Evolutionary conservation across 2,888 invertebrate genomes (phyloP).

Genomic region (Scrobipalpa atriplicella): DNA sequence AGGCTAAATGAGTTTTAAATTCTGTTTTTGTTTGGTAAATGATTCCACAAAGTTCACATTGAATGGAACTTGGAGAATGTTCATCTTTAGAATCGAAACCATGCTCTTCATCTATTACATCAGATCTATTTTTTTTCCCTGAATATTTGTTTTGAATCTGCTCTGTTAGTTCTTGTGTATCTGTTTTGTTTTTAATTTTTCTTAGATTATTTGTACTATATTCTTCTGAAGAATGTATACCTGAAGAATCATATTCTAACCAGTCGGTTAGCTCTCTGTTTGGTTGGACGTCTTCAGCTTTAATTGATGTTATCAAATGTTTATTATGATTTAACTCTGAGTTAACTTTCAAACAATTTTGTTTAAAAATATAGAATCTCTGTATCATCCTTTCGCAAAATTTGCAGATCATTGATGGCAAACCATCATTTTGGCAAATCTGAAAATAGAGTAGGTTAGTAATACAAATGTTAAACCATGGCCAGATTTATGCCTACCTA

Average conservation of each 20-base stretch:
- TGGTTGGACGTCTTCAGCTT: not conserved
- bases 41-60: slow-evolving; percentile 48
- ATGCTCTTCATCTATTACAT: not conserved
- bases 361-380: slow-evolving; percentile 50
- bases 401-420: slow-evolving; percentile 44
- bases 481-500: no score
- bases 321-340: slow-evolving; percentile 27
- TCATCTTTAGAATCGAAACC: not conserved
- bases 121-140: not conserved
- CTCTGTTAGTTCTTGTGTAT: not conserved
- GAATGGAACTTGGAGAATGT: slow-evolving; percentile 24
- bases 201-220: not conserved
- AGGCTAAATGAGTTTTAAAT: slow-evolving; percentile 55
- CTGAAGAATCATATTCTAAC: not conserved
- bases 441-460: slow-evolving; percentile 28
- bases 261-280: not conserved
- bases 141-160: not conserved
- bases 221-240: not conserved
- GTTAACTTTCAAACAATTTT: slow-evolving; percentile 41
- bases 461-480: not conserved
- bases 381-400: slow-evolving; percentile 44
- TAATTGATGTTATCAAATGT: not conserved
- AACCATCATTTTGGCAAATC: slow-evolving; percentile 40
- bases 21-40: slow-evolving; percentile 42
- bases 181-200: not conserved